These are phyloP conservation scores for Drosophila vallismaia DNA, from an alignment of 2,888 invertebrate genomes.

Conservation along the genomic window DNA sequence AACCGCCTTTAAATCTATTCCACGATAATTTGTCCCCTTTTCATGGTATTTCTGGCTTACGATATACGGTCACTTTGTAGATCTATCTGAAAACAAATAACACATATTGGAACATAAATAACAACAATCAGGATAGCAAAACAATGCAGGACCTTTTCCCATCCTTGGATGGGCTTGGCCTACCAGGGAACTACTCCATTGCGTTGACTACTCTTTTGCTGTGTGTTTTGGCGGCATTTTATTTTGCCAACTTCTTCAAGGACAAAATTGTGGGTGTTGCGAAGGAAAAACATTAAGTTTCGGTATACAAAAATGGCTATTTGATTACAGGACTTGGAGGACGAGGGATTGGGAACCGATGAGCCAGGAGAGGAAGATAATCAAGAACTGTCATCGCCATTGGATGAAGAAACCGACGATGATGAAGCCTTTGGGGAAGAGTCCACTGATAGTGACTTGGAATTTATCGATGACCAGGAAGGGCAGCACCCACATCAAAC, in stretches of 20 bases:
- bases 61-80: conserved; percentile 17
- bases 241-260: conserved; percentile 69
- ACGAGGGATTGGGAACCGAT: conserved; percentile 67
- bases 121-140: conserved; percentile 1
- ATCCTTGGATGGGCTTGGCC: conserved; percentile 47
- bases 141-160: conserved; percentile 26
- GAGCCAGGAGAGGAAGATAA: conserved; percentile 59
- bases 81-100: conserved; percentile 22
- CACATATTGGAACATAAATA: conserved; percentile 9
- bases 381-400: conserved; percentile 11
- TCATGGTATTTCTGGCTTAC: neutral
- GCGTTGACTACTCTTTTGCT: conserved; percentile 65
- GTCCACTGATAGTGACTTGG: conserved; percentile 53
- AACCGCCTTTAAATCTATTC: neutral
- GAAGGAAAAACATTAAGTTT: neutral
- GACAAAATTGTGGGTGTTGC: conserved; percentile 57
- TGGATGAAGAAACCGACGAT: conserved; percentile 35
- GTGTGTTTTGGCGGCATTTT: conserved; percentile 69
- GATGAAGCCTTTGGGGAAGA: conserved; percentile 62
- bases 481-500: conserved; percentile 29
- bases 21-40: neutral
- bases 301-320: neutral
- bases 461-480: conserved; percentile 52
- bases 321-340: conserved; percentile 56
- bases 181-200: conserved; percentile 66